phyloP scores from a whole-genome alignment of 2,888 invertebrate genomes.

The Heteromyza rotundicornis region DNA sequence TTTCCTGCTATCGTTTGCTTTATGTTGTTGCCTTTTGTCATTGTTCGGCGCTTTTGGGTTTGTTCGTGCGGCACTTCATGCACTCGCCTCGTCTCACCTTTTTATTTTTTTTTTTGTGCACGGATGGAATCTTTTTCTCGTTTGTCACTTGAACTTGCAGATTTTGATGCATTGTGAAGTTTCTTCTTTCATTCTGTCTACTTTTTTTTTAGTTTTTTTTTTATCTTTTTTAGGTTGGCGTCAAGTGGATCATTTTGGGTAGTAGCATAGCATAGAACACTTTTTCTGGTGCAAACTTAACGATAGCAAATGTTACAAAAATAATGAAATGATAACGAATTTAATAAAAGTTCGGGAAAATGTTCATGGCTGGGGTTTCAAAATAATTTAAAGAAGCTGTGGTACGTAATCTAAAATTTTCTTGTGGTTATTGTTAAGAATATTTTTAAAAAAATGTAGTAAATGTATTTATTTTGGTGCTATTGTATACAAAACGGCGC shows the following conservation, averaged over 20 bases:
- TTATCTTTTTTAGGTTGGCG: background rate
- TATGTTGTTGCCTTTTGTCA: background rate
- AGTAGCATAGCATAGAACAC: no score
- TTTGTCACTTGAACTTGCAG: conserved; percentile 23
- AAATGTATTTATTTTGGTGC: no score
- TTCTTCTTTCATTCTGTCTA: background rate
- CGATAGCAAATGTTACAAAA: background rate
- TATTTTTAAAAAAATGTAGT: no score
- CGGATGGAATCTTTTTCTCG: conserved; percentile 18
- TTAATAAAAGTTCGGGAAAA: no score
- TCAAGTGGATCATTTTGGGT: background rate
- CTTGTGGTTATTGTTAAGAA: no score
- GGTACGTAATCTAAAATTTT: no score
- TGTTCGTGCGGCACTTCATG: background rate
- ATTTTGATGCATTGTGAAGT: conserved; percentile 25
- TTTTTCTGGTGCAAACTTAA: no score
- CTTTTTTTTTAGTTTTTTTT: background rate
- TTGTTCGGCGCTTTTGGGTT: background rate
- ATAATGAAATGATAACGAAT: no score
- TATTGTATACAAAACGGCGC: no score
- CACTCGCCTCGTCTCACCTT: background rate
- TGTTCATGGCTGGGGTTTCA: no score
- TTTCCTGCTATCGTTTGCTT: background rate
- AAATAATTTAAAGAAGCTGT: no score
- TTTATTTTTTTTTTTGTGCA: conserved; percentile 1